Evolutionary conservation across 2,113 vertebrate species (phyloP), one percentile per base, ranked within the genome.

Genomic region (Haplotaxodon microlepis): DNA sequence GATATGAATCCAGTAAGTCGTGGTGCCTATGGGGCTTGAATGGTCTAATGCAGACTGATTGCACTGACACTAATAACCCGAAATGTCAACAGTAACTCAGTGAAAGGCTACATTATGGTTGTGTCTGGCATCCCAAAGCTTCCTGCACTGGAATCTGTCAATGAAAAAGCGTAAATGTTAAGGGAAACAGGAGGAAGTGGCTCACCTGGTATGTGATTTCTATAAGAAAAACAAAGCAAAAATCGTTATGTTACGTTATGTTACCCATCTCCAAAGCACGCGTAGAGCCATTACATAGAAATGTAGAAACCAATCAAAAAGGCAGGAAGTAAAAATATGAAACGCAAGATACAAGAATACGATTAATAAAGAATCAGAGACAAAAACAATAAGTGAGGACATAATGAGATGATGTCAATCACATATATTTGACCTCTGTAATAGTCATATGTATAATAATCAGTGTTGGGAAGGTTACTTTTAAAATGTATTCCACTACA

Each of bases 41-140:
- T 5, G 10, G 36, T 71, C 13, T 73, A 34, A 84, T 81, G 53
- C 56, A 85, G 83, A 79, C 16, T 7, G 17, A 82, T 76, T 17
- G 19, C 21, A 4, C 45, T 17, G 57, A 56, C 76, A 34, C 8
- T 71, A 79, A 69, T 40, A 42, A 80, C 56, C 79, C 7, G 16
- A 76, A 81, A 84, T 29, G 31, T 47, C 54, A 71, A 17, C 66
- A 59, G 56, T 82, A 82, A 79, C 66, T 79, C 38, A 56, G 29
- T 56, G 27, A 85, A 78, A 17, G n/a, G 9, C 66, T 14, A 31
- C 19, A 57, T 82, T 61, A 80, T 19, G 59, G 21, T 63, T 69
- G 40, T 5, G 31, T 51, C 73, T 78, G 45, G 45, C 69, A 78
- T 78, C 24, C 27, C 45, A 34, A 50, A 27, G 4, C 27, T 50